phyloP scores from a whole-genome alignment of 2,113 vertebrate genomes.

The Sebastes schlegelii region DNA sequence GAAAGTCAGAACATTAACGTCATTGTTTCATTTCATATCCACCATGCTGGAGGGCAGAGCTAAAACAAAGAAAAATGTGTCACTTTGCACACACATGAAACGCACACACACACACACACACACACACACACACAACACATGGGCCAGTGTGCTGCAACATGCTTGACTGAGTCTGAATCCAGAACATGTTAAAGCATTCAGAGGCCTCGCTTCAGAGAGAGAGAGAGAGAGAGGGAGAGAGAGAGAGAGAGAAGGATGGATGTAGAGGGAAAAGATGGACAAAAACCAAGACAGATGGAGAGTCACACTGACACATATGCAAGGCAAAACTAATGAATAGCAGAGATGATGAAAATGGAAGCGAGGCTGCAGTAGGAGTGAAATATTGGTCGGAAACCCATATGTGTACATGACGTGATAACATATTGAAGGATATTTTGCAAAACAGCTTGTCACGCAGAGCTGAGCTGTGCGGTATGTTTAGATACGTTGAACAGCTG shows the following conservation, averaged over 20 bases:
- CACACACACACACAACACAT: constrained; percentile 14
- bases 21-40: constrained; percentile 13
- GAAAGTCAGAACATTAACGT: not conserved
- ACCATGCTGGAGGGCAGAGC: constrained; percentile 22
- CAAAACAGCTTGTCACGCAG: constrained; percentile 45
- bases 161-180: constrained; percentile 61
- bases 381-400: constrained; percentile 50
- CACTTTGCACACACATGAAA: not conserved
- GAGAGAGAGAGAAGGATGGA: constrained; percentile 10
- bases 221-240: not conserved
- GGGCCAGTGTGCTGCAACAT: constrained; percentile 40
- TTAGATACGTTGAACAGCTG: not conserved
- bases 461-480: not conserved
- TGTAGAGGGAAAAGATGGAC: constrained; percentile 50
- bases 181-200: constrained; percentile 66
- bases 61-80: constrained; percentile 15
- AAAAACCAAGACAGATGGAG: constrained; percentile 73
- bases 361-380: constrained; percentile 44
- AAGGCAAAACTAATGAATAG: constrained; percentile 53
- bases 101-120: not conserved
- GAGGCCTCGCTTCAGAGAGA: constrained; percentile 27
- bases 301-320: constrained; percentile 67
- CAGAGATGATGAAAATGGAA: constrained; percentile 44
- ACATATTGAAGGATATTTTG: constrained; percentile 50
- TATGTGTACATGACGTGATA: constrained; percentile 46